Evolutionary conservation across 2,113 vertebrate genomes (phyloP).

Genomic region (Choloepus hoffmanni): DNA sequence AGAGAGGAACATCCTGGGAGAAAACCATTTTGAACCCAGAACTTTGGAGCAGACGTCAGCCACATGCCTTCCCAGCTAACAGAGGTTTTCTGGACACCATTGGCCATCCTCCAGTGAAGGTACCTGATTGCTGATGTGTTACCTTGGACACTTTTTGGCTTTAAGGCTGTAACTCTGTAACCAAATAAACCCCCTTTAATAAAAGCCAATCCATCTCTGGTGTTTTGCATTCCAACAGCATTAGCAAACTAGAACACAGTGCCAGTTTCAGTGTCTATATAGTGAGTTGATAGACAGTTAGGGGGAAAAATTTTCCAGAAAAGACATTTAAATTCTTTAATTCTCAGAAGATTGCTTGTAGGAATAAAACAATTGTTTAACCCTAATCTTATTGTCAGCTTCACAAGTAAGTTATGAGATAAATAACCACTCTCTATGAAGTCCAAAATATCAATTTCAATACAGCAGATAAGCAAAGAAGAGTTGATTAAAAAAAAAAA

Average conservation of each 20-base stretch:
- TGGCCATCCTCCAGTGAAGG: too few relatives aligned
- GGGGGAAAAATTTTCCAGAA: neutral
- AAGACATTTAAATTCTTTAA: constrained; percentile 12
- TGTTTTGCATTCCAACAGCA: too few relatives aligned
- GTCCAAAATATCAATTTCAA: neutral
- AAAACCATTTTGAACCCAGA: too few relatives aligned
- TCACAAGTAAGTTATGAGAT: neutral
- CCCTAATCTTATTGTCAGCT: neutral
- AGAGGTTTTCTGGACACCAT: too few relatives aligned
- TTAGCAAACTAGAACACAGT: too few relatives aligned
- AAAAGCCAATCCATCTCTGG: too few relatives aligned
- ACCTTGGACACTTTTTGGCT: too few relatives aligned
- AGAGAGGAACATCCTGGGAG: too few relatives aligned
- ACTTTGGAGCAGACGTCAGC: neutral
- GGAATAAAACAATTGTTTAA: neutral
- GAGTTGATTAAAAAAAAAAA: neutral
- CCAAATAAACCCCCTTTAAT: too few relatives aligned
- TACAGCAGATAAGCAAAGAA: neutral
- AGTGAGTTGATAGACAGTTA: neutral
- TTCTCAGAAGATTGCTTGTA: constrained; percentile 28
- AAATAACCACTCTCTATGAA: neutral
- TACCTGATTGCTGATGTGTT: too few relatives aligned
- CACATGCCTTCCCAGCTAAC: too few relatives aligned
- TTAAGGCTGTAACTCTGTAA: too few relatives aligned
- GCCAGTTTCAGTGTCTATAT: neutral